phyloP scores from a whole-genome alignment of 1,140 invertebrate genomes.

The Lucilia cuprina region DNA sequence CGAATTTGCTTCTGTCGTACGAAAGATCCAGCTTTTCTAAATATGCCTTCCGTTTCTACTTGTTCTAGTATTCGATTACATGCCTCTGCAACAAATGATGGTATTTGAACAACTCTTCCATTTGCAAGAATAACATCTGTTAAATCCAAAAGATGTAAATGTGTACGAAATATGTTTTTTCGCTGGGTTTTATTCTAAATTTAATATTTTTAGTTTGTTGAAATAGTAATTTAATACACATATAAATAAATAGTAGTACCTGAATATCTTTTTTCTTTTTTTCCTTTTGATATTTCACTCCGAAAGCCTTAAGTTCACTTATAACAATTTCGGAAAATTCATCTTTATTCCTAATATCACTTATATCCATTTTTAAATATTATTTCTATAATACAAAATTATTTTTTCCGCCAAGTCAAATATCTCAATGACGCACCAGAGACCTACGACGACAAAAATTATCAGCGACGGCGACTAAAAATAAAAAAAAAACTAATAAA shows the following conservation, averaged over 20 bases:
- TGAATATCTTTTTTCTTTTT: slow-evolving; percentile 59
- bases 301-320: slow-evolving; percentile 68
- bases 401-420: no score
- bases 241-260: neutral
- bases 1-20: slow-evolving; percentile 80
- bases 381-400: no score
- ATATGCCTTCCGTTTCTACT: slow-evolving; percentile 78
- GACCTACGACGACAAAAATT: no score
- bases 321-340: slow-evolving; percentile 69
- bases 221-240: slow-evolving; percentile 42
- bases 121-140: slow-evolving; percentile 69
- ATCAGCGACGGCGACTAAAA: no score
- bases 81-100: slow-evolving; percentile 76
- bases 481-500: no score
- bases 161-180: slow-evolving; percentile 70
- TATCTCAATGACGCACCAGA: no score
- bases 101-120: slow-evolving; percentile 71
- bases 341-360: slow-evolving; percentile 63
- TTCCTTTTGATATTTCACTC: slow-evolving; percentile 71
- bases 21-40: slow-evolving; percentile 83
- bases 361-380: neutral
- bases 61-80: slow-evolving; percentile 72
- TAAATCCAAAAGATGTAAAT: slow-evolving; percentile 68
- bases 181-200: slow-evolving; percentile 50
- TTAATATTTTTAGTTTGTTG: slow-evolving; percentile 62